Evolutionary conservation across 1,140 invertebrate genomes (phyloP).

Genomic region (Brachionus manjavacas): DNA sequence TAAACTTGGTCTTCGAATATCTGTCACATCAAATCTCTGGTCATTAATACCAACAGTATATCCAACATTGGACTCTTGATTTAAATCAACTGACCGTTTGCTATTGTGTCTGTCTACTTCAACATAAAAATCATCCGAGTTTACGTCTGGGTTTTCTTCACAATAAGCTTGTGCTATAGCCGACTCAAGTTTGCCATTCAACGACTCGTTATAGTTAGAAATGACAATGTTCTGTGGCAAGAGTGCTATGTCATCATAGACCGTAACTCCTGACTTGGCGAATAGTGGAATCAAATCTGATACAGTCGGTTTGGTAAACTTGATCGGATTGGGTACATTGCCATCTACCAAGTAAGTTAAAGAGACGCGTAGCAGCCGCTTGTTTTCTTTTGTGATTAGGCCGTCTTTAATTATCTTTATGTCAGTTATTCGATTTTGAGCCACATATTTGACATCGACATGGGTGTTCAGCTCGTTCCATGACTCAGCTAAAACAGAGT

Average conservation of each 20-base stretch:
- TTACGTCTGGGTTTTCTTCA: background rate
- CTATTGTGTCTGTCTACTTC: background rate
- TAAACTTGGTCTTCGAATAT: background rate
- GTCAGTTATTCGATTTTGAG: background rate
- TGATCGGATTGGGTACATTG: slow-evolving; percentile 15
- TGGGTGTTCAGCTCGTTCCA: background rate
- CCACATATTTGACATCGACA: background rate
- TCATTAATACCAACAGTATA: background rate
- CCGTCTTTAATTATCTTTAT: background rate
- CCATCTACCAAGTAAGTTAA: slow-evolving; percentile 33
- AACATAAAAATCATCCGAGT: background rate
- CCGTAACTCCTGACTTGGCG: background rate
- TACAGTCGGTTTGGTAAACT: background rate
- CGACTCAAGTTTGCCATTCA: background rate
- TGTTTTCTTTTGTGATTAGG: background rate
- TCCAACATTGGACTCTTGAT: background rate
- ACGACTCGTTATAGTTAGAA: background rate
- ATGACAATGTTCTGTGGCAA: background rate
- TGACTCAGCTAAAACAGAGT: background rate
- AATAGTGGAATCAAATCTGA: background rate
- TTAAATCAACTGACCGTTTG: background rate
- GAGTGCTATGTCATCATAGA: background rate
- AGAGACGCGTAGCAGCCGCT: background rate
- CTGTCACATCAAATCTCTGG: background rate
- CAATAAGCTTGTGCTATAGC: background rate